phyloP scores from a whole-genome alignment of 2,797 vertebrate species.

The Hoplostethus mediterraneus region DNA sequence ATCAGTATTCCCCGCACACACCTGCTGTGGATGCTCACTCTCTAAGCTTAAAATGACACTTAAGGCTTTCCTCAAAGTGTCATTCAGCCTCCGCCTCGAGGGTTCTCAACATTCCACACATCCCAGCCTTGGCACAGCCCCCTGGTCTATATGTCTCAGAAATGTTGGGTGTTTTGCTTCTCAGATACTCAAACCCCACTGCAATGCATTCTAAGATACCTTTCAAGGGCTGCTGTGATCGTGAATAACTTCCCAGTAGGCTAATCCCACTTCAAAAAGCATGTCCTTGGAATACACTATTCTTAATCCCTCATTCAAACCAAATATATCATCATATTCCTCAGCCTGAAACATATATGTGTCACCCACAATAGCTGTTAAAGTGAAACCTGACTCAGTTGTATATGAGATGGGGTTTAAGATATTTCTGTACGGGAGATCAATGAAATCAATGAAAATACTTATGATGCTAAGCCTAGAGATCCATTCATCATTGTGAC shows the following conservation, averaged over 20 bases:
- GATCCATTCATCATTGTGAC: constrained; percentile 11
- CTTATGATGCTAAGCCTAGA: constrained; percentile 7
- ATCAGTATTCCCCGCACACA: constrained; percentile 75
- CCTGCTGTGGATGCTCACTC: constrained; percentile 61
- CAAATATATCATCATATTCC: constrained; percentile 59
- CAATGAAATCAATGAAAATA: constrained; percentile 40
- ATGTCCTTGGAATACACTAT: constrained; percentile 67
- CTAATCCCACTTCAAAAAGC: constrained; percentile 79
- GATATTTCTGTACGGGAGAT: constrained; percentile 25
- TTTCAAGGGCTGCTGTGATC: constrained; percentile 52
- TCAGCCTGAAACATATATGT: constrained; percentile 36
- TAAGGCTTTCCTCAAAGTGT: constrained; percentile 70
- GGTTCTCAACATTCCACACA: constrained; percentile 62
- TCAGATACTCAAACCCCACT: constrained; percentile 52
- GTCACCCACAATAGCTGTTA: not conserved
- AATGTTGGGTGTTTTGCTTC: constrained; percentile 67
- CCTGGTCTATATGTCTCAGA: constrained; percentile 54
- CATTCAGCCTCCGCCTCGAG: constrained; percentile 63
- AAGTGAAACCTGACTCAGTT: constrained; percentile 5
- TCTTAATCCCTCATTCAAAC: constrained; percentile 71
- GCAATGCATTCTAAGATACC: constrained; percentile 64
- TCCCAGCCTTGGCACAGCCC: constrained; percentile 36
- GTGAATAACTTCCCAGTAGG: constrained; percentile 70
- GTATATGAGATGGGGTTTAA: constrained; percentile 32
- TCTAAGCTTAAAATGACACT: constrained; percentile 77